These are phyloP conservation scores for Dascyllus trimaculatus DNA, from an alignment of 2,113 vertebrate species.

Conservation along the genomic window DNA sequence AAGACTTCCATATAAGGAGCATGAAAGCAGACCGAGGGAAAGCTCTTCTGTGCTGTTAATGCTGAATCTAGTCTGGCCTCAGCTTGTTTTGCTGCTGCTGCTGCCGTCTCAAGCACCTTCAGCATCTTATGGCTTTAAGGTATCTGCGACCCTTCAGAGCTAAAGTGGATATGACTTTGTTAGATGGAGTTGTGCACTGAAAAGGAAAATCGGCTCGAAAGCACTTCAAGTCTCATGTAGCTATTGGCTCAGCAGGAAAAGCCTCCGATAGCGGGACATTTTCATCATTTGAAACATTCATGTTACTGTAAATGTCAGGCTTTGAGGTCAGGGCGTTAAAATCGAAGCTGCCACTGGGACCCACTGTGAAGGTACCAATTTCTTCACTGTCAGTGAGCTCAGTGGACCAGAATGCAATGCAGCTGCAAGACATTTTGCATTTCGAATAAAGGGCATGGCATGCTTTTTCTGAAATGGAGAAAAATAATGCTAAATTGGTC, in stretches of 20 bases:
- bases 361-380: background rate
- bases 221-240: background rate
- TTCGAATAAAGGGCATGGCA: conserved; percentile 10
- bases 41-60: conserved; percentile 26
- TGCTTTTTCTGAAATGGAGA: background rate
- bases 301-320: conserved; percentile 31
- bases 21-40: conserved; percentile 32
- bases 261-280: conserved; percentile 14
- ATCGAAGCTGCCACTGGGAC: background rate
- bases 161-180: conserved; percentile 4
- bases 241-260: background rate
- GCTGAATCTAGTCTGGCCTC: conserved; percentile 42
- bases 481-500: background rate
- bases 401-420: conserved; percentile 39
- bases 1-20: conserved; percentile 57
- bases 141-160: conserved; percentile 1
- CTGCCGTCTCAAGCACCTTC: conserved; percentile 20
- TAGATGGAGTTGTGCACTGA: background rate
- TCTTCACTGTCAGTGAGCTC: conserved; percentile 3
- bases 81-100: conserved; percentile 20
- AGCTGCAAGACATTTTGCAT: conserved; percentile 23
- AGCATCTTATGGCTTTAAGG: background rate
- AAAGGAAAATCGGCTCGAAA: conserved; percentile 20
- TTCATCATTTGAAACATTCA: background rate
- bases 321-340: conserved; percentile 21